A percentile compares a stretch with the other conserved stretches of the same genome.
phyloP scores from a whole-genome alignment of 2,113 vertebrate genomes.

The Pterocles orientalis region DNA sequence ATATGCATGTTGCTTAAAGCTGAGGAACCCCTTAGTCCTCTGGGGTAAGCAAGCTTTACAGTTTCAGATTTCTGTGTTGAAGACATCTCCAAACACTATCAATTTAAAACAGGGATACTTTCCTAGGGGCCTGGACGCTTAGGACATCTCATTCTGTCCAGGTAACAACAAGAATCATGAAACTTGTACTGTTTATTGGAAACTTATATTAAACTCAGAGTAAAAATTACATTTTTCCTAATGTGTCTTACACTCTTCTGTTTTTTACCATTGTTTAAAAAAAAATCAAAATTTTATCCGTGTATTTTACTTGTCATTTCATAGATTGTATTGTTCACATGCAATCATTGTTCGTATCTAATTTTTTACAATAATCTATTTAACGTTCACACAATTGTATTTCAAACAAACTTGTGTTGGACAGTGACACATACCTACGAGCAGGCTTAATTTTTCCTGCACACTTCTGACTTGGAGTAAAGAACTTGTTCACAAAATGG shows the following conservation, averaged over 20 bases:
- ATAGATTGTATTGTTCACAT: not conserved
- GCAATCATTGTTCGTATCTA: not conserved
- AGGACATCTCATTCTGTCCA: not conserved
- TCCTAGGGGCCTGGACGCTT: not conserved
- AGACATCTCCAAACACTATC: not conserved
- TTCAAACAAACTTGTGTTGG: not conserved
- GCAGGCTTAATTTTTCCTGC: not conserved
- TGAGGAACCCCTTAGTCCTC: not conserved
- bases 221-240: not conserved
- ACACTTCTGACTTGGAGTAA: not conserved
- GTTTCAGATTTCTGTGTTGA: not conserved
- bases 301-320: not conserved
- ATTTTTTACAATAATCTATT: not conserved
- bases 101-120: not conserved
- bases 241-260: rapidly evolving
- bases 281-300: no score
- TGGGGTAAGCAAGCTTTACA: not conserved
- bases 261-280: not conserved
- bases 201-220: not conserved
- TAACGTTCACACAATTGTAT: rapidly evolving
- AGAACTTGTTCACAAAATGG: not conserved
- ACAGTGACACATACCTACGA: not conserved
- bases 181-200: not conserved
- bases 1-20: not conserved
- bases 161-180: not conserved